These are phyloP conservation scores for Planococcus citri DNA, from an alignment of 1,140 invertebrate genomes.

Conservation along the genomic window DNA sequence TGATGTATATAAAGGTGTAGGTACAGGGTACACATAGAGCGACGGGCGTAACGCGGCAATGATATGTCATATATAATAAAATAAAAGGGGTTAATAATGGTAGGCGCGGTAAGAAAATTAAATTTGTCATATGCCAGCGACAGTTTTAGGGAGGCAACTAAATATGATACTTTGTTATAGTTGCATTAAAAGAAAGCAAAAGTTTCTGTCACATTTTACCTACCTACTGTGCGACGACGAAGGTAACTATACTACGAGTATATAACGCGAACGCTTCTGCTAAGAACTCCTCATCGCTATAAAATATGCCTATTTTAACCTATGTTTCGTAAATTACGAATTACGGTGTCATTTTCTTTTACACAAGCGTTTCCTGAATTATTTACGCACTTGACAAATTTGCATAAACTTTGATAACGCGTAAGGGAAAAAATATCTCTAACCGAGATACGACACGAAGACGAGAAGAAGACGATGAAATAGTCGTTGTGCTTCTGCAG, in stretches of 20 bases:
- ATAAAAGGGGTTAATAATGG: constrained; percentile 3
- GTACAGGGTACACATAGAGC: too few relatives aligned
- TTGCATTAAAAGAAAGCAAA: constrained; percentile 7
- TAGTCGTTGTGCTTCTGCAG: too few relatives aligned
- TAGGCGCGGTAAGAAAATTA: background rate
- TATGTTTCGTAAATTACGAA: constrained; percentile 3
- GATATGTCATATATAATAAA: constrained; percentile 4
- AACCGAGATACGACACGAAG: background rate
- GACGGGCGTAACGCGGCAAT: too few relatives aligned
- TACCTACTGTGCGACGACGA: too few relatives aligned
- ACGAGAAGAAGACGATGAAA: too few relatives aligned
- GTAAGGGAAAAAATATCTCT: too few relatives aligned
- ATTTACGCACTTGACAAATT: background rate
- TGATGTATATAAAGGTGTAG: too few relatives aligned
- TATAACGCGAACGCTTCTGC: background rate
- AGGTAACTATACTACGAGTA: background rate
- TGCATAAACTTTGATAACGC: constrained; percentile 6
- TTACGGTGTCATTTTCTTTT: constrained; percentile 4
- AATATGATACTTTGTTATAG: constrained; percentile 4
- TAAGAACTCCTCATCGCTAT: background rate
- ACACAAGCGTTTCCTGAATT: background rate
- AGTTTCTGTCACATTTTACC: constrained; percentile 2
- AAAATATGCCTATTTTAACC: constrained; percentile 7
- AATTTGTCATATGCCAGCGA: constrained; percentile 2
- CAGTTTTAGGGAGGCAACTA: constrained; percentile 2